phyloP scores from a whole-genome alignment of 2,113 vertebrate genomes.

The Cyrtonyx montezumae region DNA sequence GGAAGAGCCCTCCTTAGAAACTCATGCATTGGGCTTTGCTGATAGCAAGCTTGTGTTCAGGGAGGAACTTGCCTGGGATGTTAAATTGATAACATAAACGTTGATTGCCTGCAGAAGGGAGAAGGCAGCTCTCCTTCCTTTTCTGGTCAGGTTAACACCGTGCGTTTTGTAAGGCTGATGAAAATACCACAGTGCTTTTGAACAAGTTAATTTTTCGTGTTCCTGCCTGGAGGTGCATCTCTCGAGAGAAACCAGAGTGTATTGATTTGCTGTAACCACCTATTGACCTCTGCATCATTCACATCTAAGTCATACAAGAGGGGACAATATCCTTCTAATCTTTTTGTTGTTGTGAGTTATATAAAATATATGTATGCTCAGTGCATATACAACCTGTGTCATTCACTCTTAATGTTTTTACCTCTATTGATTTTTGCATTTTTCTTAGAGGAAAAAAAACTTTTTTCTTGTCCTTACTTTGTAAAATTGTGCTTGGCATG shows the following conservation, averaged over 20 bases:
- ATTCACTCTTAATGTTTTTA: slow-evolving; percentile 9
- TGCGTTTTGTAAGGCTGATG: slow-evolving; percentile 5
- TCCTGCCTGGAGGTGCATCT: slow-evolving; percentile 15
- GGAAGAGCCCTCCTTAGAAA: background rate
- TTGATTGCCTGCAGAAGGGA: background rate
- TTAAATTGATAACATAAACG: background rate
- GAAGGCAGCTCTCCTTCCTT: background rate
- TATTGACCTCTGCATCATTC: slow-evolving; percentile 58
- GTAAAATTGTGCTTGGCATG: background rate
- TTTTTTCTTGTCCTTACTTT: background rate
- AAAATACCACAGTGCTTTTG: slow-evolving; percentile 19
- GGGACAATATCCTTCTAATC: background rate
- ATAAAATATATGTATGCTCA: background rate
- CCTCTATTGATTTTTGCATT: background rate
- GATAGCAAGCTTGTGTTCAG: background rate
- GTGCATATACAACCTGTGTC: background rate
- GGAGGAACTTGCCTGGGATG: background rate
- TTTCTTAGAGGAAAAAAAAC: background rate
- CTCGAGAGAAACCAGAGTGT: slow-evolving; percentile 19
- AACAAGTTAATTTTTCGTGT: slow-evolving; percentile 18
- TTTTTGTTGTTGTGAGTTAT: background rate
- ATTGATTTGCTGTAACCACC: slow-evolving; percentile 50
- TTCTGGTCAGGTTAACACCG: background rate
- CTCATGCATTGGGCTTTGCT: background rate
- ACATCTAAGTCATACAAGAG: slow-evolving; percentile 9